Percentiles rank a stretch among this genome's conserved stretches.
Conservation (phyloP, 2,888 invertebrate species). For the Nezara viridula region DNA sequence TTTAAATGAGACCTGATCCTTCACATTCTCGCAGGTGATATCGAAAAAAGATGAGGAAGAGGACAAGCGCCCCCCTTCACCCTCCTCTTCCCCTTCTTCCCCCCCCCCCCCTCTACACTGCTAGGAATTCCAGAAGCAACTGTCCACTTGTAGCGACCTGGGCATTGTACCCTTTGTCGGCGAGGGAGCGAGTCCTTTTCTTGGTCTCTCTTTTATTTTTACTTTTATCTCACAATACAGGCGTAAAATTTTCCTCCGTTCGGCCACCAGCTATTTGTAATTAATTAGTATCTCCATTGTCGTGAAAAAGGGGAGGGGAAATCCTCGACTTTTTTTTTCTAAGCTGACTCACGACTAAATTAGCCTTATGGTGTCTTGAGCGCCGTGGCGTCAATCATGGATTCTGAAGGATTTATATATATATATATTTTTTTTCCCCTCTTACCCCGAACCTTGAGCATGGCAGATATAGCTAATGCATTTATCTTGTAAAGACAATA, state of each 20-base stretch:
- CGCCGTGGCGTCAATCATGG: neutral
- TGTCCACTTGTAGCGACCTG: conserved; percentile 36
- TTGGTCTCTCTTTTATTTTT: neutral
- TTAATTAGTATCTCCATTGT: neutral
- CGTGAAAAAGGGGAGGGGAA: neutral
- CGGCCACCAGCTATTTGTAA: conserved; percentile 16
- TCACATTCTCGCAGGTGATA: conserved; percentile 8
- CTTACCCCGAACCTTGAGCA: neutral
- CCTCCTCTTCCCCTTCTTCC: neutral
- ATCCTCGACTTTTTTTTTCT: neutral
- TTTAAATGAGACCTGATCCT: conserved; percentile 2
- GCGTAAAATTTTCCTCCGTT: conserved; percentile 28
- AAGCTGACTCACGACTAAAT: neutral
- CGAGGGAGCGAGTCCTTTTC: neutral
- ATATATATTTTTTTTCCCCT: neutral
- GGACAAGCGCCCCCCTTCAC: neutral
- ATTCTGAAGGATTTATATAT: neutral
- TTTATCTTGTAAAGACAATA: neutral
- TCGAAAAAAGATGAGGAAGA: conserved; percentile 7
- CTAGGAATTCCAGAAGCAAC: conserved; percentile 47
- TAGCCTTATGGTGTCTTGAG: neutral
- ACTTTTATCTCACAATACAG: conserved; percentile 45
- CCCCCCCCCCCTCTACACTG: neutral
- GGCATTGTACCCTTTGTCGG: conserved; percentile 35
- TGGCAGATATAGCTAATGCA: neutral